phyloP scores from a whole-genome alignment of 2,797 vertebrate genomes.

The Eleutherodactylus coqui region DNA sequence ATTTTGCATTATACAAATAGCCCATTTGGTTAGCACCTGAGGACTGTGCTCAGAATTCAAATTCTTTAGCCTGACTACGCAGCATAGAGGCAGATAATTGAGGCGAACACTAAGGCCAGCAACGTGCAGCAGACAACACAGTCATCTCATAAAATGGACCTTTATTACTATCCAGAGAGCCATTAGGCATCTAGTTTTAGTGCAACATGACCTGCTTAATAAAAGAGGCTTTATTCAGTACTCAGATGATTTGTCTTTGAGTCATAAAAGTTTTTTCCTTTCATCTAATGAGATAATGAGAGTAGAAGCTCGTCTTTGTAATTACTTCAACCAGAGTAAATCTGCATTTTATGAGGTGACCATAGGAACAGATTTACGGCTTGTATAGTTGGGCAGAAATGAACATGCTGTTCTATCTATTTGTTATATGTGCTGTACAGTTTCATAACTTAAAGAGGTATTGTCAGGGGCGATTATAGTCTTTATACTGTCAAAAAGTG shows the following conservation, averaged over 20 bases:
- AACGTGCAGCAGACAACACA: neutral
- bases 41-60: neutral
- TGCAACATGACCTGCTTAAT: conserved; percentile 15
- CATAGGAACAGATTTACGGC: neutral
- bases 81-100: neutral
- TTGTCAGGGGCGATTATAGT: neutral
- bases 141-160: neutral
- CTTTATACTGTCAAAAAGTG: neutral
- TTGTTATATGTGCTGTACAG: neutral
- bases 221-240: neutral
- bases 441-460: neutral
- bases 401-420: neutral
- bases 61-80: neutral
- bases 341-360: neutral
- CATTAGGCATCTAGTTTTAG: neutral
- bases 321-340: neutral
- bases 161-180: neutral
- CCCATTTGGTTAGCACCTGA: neutral
- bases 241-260: neutral
- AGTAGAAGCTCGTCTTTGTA: neutral
- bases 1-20: neutral
- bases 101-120: neutral
- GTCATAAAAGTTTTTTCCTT: neutral
- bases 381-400: neutral
- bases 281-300: neutral